Percentiles rank a stretch among this genome's conserved stretches.
These are phyloP conservation scores for Linnaemya tessellans DNA, from an alignment of 2,888 invertebrate genomes.

Conservation along the genomic window DNA sequence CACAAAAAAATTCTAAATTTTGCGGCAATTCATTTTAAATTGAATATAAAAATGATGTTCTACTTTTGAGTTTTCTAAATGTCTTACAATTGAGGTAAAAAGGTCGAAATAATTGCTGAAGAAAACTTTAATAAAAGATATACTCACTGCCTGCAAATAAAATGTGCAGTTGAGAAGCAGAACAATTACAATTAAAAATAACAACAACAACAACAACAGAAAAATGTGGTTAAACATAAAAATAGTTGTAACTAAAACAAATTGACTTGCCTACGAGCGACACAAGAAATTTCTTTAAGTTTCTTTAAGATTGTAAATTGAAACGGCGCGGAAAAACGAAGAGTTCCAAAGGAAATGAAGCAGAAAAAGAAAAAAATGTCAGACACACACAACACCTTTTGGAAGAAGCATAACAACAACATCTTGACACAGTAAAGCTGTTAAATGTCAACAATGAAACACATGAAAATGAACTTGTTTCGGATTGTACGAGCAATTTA, in stretches of 20 bases:
- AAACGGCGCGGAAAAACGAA: not conserved
- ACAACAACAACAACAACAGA: constrained; percentile 28
- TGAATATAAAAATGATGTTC: not conserved
- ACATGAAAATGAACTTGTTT: constrained; percentile 53
- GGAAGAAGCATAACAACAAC: constrained; percentile 38
- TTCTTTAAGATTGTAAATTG: constrained; percentile 45
- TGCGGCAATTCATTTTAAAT: too few relatives aligned
- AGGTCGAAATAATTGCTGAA: constrained; percentile 36
- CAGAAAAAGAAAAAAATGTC: constrained; percentile 1
- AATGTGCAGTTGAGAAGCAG: not conserved
- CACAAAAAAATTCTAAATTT: too few relatives aligned
- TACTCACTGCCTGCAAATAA: not conserved
- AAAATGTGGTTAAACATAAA: constrained; percentile 28
- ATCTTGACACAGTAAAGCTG: constrained; percentile 62
- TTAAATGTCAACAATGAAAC: constrained; percentile 60
- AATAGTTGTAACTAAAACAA: constrained; percentile 16
- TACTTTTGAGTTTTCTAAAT: not conserved
- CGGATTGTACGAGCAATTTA: not conserved
- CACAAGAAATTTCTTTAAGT: constrained; percentile 11
- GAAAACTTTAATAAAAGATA: constrained; percentile 23
- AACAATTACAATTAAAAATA: too few relatives aligned
- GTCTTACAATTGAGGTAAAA: not conserved
- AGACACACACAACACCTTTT: constrained; percentile 18
- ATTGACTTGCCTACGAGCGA: not conserved
- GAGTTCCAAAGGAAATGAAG: not conserved